Base-by-base conservation (phyloP, 92 coral and sea anemone genomes). In the Umimayanthus chanpuru region DNA sequence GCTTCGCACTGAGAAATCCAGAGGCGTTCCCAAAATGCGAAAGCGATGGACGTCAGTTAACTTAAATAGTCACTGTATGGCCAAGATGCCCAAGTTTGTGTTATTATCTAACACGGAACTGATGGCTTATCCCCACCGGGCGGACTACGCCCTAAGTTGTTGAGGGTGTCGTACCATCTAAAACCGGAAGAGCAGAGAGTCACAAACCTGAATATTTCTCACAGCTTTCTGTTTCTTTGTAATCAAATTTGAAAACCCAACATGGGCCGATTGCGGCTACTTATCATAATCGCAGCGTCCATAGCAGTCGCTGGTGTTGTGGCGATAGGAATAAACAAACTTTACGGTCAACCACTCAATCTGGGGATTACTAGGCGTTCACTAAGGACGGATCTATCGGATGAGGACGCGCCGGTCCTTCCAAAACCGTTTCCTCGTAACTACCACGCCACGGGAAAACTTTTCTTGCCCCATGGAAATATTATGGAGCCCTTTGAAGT, bases 401-500 rank as follows among this genome's bases (percentile, higher is more conserved):
- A 83, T 8, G 87, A 83, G n/a, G 87, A 44, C 1, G 44, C 44
- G 29, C 28, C 18, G 36, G 79, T 43, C 0, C 36, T n/a, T 8
- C 87, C 87, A 11, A 26, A 70, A 23, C 87, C 70, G 87, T 83
- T 83, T 71, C 79, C 87, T 5, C 87, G 78, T 36, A 83, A 83
- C 18, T 83, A 83, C 43, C 87, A 83, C 77, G 87, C 87, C 0
- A 83, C 87, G 12, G 87, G 87, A 25, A 83, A 70, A 50, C 87
- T 83, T 16, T 70, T 68, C 67, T 70, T 83, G 26, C 87, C 87
- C 64, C 87, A 83, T 18, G 61, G 87, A 4, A 68, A 83, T 36
- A 83, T 83, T 41, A 83, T 67, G 87, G 87, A 83, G 2, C 87
- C 87, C 12, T 83, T 83, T 28, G 87, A 83, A 70, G 87, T 83